Base-by-base conservation (phyloP, 2,113 vertebrate genomes). In the Leucosticte australis region DNA sequence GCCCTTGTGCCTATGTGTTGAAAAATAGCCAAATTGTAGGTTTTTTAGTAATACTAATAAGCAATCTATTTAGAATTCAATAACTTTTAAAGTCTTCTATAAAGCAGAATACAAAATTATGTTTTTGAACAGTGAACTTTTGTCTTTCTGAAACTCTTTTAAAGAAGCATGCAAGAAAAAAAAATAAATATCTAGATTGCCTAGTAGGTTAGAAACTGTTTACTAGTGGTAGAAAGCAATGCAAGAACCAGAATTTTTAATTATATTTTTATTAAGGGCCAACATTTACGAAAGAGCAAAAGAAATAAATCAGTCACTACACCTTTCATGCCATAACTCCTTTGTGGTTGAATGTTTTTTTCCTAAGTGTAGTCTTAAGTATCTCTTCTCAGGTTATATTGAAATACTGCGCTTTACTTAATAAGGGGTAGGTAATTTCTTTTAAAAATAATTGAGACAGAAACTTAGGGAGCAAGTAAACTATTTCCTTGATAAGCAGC, bases 311-410 rank as follows among this genome's bases (percentile, higher is more conserved):
- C 46, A 52, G 12, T 50, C 8, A 0, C 7, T 59, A 9, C 10
- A 46, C 1, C 2, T 74, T 64, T 64, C 24, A 46, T 30, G 16
- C 3, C 23, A 20, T 65, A 31, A 26, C 0, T 19, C 9, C 5
- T 59, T 33, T 35, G 26, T 6, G 1, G 1, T 56, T 26, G 11
- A 9, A 1, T 5, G 0, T 12, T 50, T 50, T 50, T 50, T 13
- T 19, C 3, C 21, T 26, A 56, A 44, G 8, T 49, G 4, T 10
- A 55, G 10, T 37, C 18, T 47, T 24, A 80, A 62, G 6, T 26
- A 20, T 37, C 23, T 62, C 21, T 6, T 92, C 10, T 70, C 46
- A 21, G 2, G 3, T 4, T 71, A 3, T 35, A 31, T 23, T 46
- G 23, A 83, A 94, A 84, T 84, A 49, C 4, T 62, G 3, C 21